Evolutionary conservation across 2,797 vertebrate species (phyloP), one percentile per base, ranked within the genome.

Genomic region (Lophotriccus pileatus): DNA sequence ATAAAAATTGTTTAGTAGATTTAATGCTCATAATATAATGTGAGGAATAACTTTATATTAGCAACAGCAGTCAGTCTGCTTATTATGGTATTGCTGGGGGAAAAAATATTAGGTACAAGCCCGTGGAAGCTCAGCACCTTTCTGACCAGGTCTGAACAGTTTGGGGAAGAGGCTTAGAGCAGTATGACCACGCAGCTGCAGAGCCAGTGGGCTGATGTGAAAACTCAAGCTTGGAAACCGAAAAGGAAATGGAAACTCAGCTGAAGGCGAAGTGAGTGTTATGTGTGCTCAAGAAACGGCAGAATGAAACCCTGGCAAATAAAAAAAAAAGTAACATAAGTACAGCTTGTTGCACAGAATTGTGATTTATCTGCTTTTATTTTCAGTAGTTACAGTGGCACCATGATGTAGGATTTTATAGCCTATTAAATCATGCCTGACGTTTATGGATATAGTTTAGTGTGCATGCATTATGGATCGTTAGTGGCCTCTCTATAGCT

Each of bases 311-410:
- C 63, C 28, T 17, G 10, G 70, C 27, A 84, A 73, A 58, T 25
- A 30, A 39, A 72, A 47, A 79, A 76, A 86, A 69, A 80, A 75
- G 8, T 50, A 30, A 52, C 0, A 0, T 36, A 52, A 86, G 47
- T 76, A 49, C 70, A 90, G 83, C 88, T 93, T 88, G 83, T 91
- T 95, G 88, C 72, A 88, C 37, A 53, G 70, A 90, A 76, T 27
- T 94, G 75, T 95, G 93, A 95, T 96, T 96, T 96, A 94, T 95
- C 83, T 76, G 83, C 83, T 93, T 96, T 93, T 93, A 94, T 95
- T 93, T 95, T 90, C 93, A 64, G 39, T 79, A 87, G 92, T 87
- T 95, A 70, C 85, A 84, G 80, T 76, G 88, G 83, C 90, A 93
- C 94, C 77, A 60, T 92, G 77, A 92, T 84, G 86, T 82, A 84